Conservation (phyloP, 1,140 invertebrate genomes). For the Colletes gigas region DNA sequence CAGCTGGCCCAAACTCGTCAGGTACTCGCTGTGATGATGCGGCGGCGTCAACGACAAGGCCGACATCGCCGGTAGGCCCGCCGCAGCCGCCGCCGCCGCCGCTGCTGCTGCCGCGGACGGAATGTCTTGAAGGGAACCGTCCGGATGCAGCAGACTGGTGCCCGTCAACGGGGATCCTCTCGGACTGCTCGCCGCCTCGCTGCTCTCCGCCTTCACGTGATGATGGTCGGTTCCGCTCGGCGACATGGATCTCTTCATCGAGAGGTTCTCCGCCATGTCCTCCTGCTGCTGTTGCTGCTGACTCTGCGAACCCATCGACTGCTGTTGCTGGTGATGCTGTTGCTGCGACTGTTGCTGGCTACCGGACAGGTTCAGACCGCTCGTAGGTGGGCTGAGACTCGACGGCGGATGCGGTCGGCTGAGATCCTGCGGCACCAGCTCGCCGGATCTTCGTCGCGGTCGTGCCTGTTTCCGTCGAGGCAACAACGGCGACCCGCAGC, state of each 20-base stretch:
- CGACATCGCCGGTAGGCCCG: constrained; percentile 85
- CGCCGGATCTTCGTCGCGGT: constrained; percentile 90
- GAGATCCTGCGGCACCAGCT: constrained; percentile 85
- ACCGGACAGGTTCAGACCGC: constrained; percentile 70
- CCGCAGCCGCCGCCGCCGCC: constrained; percentile 81
- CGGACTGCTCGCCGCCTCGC: constrained; percentile 76
- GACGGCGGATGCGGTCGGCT: constrained; percentile 75
- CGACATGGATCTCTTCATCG: constrained; percentile 74
- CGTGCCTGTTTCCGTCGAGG: constrained; percentile 90
- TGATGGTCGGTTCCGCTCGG: constrained; percentile 53
- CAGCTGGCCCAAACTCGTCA: constrained; percentile 76
- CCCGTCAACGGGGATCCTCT: constrained; percentile 75
- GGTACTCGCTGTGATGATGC: constrained; percentile 82
- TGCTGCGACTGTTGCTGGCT: constrained; percentile 42
- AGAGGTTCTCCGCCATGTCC: constrained; percentile 78
- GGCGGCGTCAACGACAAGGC: constrained; percentile 89
- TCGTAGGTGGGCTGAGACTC: constrained; percentile 71
- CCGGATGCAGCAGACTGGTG: constrained; percentile 70
- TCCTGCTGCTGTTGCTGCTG: constrained; percentile 66
- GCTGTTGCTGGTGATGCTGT: constrained; percentile 40
- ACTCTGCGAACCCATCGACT: constrained; percentile 30
- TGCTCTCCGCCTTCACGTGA: constrained; percentile 74
- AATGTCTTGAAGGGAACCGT: constrained; percentile 75
- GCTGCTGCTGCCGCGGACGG: constrained; percentile 75
- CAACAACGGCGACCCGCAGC: constrained; percentile 86